Percentiles rank a stretch among this genome's conserved stretches.
phyloP scores from a whole-genome alignment of 2,113 vertebrate genomes.

The Actenoides lindsayi region DNA sequence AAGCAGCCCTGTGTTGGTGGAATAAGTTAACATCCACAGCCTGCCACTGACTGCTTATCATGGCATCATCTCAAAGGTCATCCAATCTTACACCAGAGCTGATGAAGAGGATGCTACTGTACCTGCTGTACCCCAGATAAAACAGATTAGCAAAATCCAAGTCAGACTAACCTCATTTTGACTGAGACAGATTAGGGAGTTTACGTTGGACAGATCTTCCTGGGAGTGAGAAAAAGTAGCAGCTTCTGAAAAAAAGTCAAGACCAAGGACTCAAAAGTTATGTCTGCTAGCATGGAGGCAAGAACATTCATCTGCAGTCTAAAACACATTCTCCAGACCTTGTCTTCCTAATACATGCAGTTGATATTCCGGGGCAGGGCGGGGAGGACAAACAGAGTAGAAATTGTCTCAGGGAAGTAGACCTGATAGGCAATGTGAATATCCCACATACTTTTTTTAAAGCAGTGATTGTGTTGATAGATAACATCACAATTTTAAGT shows the following conservation, averaged over 20 bases:
- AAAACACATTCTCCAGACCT: background rate
- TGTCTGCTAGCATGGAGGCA: background rate
- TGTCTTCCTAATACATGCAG: background rate
- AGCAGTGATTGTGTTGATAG: background rate
- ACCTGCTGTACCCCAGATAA: background rate
- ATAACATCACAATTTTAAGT: background rate
- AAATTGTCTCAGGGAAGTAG: background rate
- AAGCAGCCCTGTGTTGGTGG: conserved; percentile 29
- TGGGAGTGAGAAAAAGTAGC: background rate
- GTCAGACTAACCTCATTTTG: background rate
- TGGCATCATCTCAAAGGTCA: conserved; percentile 35
- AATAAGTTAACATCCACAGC: conserved; percentile 48
- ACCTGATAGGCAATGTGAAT: background rate
- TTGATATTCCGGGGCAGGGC: background rate
- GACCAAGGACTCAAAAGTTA: background rate
- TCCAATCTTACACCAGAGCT: background rate
- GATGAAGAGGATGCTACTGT: conserved; percentile 2
- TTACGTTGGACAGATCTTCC: background rate
- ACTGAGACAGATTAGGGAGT: background rate
- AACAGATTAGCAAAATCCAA: background rate
- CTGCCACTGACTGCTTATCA: conserved; percentile 39
- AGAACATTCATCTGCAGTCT: background rate
- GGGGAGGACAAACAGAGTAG: background rate
- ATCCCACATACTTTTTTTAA: background rate
- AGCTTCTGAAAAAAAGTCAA: background rate